Conservation (phyloP, 2,113 vertebrate species). For the Cavia aperea region DNA sequence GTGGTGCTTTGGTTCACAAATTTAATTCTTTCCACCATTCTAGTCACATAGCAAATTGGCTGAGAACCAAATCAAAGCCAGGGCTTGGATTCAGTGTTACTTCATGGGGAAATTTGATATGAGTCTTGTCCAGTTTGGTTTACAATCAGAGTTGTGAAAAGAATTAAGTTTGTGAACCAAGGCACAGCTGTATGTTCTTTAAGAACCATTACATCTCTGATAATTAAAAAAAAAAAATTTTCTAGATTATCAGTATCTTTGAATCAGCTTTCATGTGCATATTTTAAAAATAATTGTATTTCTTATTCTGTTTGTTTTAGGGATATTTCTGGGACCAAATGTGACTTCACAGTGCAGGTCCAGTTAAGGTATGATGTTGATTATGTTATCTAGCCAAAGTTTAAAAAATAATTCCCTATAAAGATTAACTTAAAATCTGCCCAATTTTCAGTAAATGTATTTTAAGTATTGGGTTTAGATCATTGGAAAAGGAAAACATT, state of each 20-base stretch:
- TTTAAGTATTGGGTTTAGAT: constrained; percentile 15
- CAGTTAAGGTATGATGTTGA: constrained; percentile 88
- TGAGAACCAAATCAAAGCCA: neutral
- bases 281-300: constrained; percentile 34
- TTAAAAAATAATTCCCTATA: constrained; percentile 27
- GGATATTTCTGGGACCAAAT: constrained; percentile 99
- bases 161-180: neutral
- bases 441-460: neutral
- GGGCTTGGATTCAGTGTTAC: neutral
- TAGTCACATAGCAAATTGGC: neutral
- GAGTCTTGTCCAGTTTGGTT: neutral
- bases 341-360: constrained; percentile 99
- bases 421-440: neutral
- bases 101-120: neutral
- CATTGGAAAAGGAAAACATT: neutral
- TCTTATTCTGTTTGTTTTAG: constrained; percentile 74
- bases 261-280: constrained; percentile 21
- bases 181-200: neutral
- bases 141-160: neutral
- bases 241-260: constrained; percentile 1
- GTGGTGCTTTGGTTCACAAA: neutral
- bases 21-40: neutral
- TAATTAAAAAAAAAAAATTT: neutral
- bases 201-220: neutral
- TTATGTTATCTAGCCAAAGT: neutral